Percentiles rank a stretch among this genome's conserved stretches.
Evolutionary conservation across 2,888 invertebrate species (phyloP).

Genomic region (Marasmarcha lunaedactyla): DNA sequence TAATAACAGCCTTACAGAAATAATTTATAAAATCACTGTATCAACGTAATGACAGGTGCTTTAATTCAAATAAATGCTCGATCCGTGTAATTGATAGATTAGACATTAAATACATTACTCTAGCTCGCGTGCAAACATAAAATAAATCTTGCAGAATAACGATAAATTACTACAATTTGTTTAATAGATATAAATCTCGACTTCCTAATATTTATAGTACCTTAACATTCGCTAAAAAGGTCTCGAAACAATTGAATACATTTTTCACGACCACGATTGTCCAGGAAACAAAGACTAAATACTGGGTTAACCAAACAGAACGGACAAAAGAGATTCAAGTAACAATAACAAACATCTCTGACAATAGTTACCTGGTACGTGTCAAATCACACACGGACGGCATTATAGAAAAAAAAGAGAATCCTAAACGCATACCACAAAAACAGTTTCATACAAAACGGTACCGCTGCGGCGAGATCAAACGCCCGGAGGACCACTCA

Average conservation of each 20-base stretch:
- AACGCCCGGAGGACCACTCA: conserved; percentile 45
- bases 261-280: neutral
- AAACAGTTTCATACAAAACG: conserved; percentile 54
- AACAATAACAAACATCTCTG: conserved; percentile 57
- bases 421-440: conserved; percentile 58
- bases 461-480: conserved; percentile 52
- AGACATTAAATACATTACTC: conserved; percentile 27
- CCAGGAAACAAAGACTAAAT: conserved; percentile 2
- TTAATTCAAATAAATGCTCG: conserved; percentile 39
- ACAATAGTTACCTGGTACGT: conserved; percentile 60
- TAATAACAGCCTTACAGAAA: conserved; percentile 25
- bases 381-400: conserved; percentile 68
- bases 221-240: conserved; percentile 21
- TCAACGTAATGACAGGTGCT: conserved; percentile 29
- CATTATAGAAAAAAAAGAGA: conserved; percentile 65
- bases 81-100: conserved; percentile 34
- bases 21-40: conserved; percentile 30
- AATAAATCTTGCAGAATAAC: conserved; percentile 44
- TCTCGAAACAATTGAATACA: conserved; percentile 19
- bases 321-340: conserved; percentile 10
- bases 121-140: conserved; percentile 50
- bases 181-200: conserved; percentile 37
- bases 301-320: conserved; percentile 8
- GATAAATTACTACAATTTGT: conserved; percentile 41
- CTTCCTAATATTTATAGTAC: conserved; percentile 24